Evolutionary conservation across 1,140 invertebrate genomes (phyloP).

Genomic region (Megalonaias nervosa): DNA sequence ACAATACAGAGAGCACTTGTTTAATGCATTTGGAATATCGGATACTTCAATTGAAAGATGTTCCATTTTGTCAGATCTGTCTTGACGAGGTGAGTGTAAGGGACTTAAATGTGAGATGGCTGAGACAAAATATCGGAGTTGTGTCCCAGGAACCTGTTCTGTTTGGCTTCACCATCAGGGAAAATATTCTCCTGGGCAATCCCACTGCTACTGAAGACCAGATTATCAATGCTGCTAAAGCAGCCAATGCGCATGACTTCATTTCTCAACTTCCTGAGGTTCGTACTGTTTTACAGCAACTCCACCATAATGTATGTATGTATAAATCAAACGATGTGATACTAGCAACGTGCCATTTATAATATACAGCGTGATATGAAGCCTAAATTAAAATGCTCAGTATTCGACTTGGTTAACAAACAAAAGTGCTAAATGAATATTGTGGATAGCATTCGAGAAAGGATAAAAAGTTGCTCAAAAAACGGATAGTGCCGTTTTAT

Average conservation of each 20-base stretch:
- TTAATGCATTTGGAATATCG: too few relatives aligned
- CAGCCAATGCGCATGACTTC: slow-evolving; percentile 67
- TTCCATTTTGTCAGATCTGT: slow-evolving; percentile 41
- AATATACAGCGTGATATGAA: too few relatives aligned
- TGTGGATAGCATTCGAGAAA: too few relatives aligned
- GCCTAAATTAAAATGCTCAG: too few relatives aligned
- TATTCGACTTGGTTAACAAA: too few relatives aligned
- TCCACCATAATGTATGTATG: not conserved
- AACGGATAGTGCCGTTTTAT: too few relatives aligned
- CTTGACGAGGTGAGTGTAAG: slow-evolving; percentile 50
- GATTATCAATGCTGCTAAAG: slow-evolving; percentile 46
- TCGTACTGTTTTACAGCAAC: not conserved
- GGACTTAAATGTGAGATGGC: slow-evolving; percentile 51
- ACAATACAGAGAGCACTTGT: too few relatives aligned
- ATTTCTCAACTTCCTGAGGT: slow-evolving; percentile 70
- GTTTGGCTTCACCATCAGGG: slow-evolving; percentile 49
- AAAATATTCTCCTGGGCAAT: slow-evolving; percentile 55
- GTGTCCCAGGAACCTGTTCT: slow-evolving; percentile 62
- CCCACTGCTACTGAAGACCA: slow-evolving; percentile 46
- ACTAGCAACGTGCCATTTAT: too few relatives aligned
- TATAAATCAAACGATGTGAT: too few relatives aligned
- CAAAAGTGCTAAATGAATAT: too few relatives aligned
- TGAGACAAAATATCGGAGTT: slow-evolving; percentile 57
- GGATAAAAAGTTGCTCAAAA: too few relatives aligned
- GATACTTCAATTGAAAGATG: not conserved